phyloP scores from a whole-genome alignment of 2,888 invertebrate genomes.

The Dione juno region DNA sequence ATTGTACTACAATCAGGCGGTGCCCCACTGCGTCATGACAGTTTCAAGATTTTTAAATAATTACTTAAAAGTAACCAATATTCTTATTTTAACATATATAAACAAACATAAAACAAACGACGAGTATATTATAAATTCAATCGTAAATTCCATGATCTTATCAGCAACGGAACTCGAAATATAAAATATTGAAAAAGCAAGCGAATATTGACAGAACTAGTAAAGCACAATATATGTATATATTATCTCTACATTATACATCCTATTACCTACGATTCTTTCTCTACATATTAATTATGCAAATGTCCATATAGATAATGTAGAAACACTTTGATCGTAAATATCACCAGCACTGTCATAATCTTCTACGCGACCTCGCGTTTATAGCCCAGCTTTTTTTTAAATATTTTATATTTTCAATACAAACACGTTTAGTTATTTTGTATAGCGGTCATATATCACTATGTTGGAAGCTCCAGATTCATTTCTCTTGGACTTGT shows the following conservation, averaged over 20 bases:
- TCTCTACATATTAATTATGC: slow-evolving; percentile 53
- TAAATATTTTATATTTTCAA: slow-evolving; percentile 8
- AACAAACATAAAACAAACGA: no score
- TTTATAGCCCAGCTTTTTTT: slow-evolving; percentile 27
- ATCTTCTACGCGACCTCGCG: slow-evolving; percentile 30
- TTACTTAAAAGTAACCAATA: background rate
- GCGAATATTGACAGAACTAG: background rate
- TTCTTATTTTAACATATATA: background rate
- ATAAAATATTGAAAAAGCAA: background rate
- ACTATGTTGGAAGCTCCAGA: background rate
- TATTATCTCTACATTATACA: slow-evolving; percentile 1
- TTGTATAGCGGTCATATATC: background rate
- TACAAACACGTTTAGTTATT: background rate
- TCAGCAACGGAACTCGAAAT: background rate
- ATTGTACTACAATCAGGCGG: no score
- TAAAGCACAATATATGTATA: background rate
- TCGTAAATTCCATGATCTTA: background rate
- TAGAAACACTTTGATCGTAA: slow-evolving; percentile 36
- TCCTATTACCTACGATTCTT: slow-evolving; percentile 43
- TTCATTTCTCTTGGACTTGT: background rate
- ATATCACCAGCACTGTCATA: slow-evolving; percentile 37
- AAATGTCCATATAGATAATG: slow-evolving; percentile 49
- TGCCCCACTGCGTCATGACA: no score
- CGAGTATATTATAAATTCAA: no score
- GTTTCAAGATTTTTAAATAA: no score